Evolutionary conservation across 2,113 vertebrate genomes (phyloP), one percentile per base, ranked within the genome.

Genomic region (Cathartes aura): DNA sequence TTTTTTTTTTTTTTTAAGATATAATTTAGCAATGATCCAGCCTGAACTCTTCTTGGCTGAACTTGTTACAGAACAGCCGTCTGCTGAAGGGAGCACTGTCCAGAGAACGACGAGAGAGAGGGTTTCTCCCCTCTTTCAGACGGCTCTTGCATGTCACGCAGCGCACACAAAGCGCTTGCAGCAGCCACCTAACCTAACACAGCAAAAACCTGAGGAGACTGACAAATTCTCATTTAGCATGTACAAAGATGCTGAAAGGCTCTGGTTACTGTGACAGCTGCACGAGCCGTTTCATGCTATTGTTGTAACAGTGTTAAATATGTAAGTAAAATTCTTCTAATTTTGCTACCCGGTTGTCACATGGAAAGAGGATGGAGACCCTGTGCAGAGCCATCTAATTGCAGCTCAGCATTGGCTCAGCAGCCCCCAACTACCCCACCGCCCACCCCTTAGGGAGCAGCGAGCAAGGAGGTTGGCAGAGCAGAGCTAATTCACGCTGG

Each of bases 401-500:
- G 94, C 97, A 98, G 98, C 97, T 98, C 96, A 36, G 64, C n/a
- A 8, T 27, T 12, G 63, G 55, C 50, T 82, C 72, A 11, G 68
- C 71, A 85, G 89, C 94, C 75, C 95, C 81, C 68, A 30, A 6
- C 62, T 7, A 48, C 56, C 67, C 97, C 93, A 43, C 17, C 38
- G 2, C 73, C 89, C 82, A 66, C 72, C 87, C 80, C 91, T 80
- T 4, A 2, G 87, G 92, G 96, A 96, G 76, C 83, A 43, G 94
- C 66, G 11, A 93, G 83, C 50, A 15, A 83, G 82, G 90, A 95
- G 97, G 95, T 74, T 95, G 96, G 95, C 93, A n/a, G 56, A 89
- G 96, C 96, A 78, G 89, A 94, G 97, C 88, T 90, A 78, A 97
- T 91, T 95, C 97, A 95, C 84, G 82, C 97, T 16, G 50, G 67